A percentile compares a stretch with the other conserved stretches of the same genome.
These are phyloP conservation scores for Heteromurus nitidus DNA, from an alignment of 2,888 invertebrate species.

Conservation along the genomic window DNA sequence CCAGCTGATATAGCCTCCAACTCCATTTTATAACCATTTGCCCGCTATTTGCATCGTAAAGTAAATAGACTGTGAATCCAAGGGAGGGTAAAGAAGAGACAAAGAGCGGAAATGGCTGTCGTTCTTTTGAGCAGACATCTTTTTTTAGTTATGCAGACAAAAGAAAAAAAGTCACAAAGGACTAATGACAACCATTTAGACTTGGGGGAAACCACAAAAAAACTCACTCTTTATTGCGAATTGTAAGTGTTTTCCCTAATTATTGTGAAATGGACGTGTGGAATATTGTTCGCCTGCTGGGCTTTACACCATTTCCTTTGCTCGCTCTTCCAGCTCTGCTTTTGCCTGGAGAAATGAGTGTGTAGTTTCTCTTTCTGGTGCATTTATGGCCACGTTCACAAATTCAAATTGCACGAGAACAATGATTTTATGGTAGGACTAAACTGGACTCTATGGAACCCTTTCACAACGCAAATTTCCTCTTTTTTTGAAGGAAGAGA, in stretches of 20 bases:
- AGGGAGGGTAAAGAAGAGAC: not conserved
- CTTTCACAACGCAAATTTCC: too few relatives aligned
- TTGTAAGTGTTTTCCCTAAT: conserved; percentile 41
- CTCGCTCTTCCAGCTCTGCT: not conserved
- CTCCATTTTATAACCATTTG: conserved; percentile 39
- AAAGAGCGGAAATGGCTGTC: too few relatives aligned
- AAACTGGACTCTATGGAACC: too few relatives aligned
- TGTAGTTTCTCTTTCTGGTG: too few relatives aligned
- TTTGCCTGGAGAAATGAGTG: not conserved
- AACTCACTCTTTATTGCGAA: conserved; percentile 35
- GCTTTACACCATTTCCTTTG: not conserved
- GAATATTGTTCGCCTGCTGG: not conserved
- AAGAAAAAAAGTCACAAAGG: conserved; percentile 15
- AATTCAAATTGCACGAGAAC: too few relatives aligned
- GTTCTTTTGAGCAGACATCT: too few relatives aligned
- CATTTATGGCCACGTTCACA: too few relatives aligned
- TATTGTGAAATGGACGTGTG: conserved; percentile 23
- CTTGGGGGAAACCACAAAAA: conserved; percentile 24
- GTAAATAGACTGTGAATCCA: conserved; percentile 32
- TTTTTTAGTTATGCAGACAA: too few relatives aligned
- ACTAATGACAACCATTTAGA: conserved; percentile 36
- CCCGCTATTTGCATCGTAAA: conserved; percentile 41
- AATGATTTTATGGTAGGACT: too few relatives aligned
- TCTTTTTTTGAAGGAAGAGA: too few relatives aligned
- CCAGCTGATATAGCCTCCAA: not conserved